These are phyloP conservation scores for Platichthys stellatus DNA, from an alignment of 2,113 vertebrate genomes.

Conservation along the genomic window DNA sequence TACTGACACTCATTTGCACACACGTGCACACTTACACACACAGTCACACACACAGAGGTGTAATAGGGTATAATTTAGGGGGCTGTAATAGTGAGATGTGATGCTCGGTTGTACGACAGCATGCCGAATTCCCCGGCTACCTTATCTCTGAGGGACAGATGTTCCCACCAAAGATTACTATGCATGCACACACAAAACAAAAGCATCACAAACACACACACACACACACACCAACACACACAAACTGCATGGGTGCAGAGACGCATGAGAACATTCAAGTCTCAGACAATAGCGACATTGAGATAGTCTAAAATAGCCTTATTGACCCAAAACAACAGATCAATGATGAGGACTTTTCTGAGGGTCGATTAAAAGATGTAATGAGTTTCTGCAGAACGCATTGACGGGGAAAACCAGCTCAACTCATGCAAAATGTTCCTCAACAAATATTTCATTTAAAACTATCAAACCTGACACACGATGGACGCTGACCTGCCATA, in stretches of 20 bases:
- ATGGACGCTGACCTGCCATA: conserved; percentile 16
- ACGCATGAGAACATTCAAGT: conserved; percentile 45
- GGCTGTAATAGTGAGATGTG: conserved; percentile 72
- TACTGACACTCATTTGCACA: conserved; percentile 47
- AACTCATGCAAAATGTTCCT: conserved; percentile 21
- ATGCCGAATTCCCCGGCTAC: conserved; percentile 73
- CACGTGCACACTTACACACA: not conserved
- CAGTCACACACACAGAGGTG: conserved; percentile 40
- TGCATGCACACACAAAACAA: conserved; percentile 31
- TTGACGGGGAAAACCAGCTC: not conserved
- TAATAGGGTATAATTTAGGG: conserved; percentile 71
- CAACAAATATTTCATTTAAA: conserved; percentile 33
- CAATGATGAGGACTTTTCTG: conserved; percentile 57
- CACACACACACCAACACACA: conserved; percentile 25
- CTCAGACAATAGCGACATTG: conserved; percentile 50
- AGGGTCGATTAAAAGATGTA: conserved; percentile 54
- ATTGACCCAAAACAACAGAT: conserved; percentile 61
- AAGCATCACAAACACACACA: conserved; percentile 31
- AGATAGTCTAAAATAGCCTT: conserved; percentile 51
- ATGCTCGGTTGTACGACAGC: conserved; percentile 73
- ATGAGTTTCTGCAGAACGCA: conserved; percentile 46
- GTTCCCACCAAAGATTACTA: conserved; percentile 72
- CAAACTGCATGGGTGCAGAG: conserved; percentile 24
- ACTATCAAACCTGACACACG: conserved; percentile 13
- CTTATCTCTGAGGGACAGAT: conserved; percentile 80